Conservation (phyloP, 92 coral and sea anemone species). For the Porites rus region DNA sequence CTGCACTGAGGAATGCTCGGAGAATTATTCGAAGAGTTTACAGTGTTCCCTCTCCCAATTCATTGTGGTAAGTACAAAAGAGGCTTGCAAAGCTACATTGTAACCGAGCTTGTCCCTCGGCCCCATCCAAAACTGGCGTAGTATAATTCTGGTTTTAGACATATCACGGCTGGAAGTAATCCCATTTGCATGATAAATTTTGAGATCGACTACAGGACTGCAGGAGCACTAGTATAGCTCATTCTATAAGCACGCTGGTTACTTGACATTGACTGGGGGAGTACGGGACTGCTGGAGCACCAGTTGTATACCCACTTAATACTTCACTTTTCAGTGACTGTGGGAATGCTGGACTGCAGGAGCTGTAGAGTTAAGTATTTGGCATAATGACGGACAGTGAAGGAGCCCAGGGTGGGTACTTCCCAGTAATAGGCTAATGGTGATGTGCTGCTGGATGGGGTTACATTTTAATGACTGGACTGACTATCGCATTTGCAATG, state of each 20-base stretch:
- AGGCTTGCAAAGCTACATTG: conserved; percentile 15
- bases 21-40: conserved; percentile 66
- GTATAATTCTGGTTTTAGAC: conserved; percentile 29
- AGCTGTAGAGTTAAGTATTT: too few relatives aligned
- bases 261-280: too few relatives aligned
- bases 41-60: conserved; percentile 64
- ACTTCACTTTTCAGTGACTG: too few relatives aligned
- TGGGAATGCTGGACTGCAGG: too few relatives aligned
- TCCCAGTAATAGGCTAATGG: too few relatives aligned
- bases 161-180: conserved; percentile 28
- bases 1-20: conserved; percentile 68
- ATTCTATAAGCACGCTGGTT: too few relatives aligned
- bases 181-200: conserved; percentile 10
- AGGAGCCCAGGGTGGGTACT: too few relatives aligned
- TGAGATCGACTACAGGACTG: conserved; percentile 24
- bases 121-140: conserved; percentile 25
- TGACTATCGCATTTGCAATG: too few relatives aligned
- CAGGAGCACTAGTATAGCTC: conserved; percentile 34
- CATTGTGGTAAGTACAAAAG: conserved; percentile 57
- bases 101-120: conserved; percentile 31
- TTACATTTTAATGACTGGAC: too few relatives aligned
- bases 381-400: too few relatives aligned
- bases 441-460: too few relatives aligned
- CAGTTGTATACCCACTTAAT: conserved; percentile 34
- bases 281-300: conserved; percentile 7